phyloP scores from a whole-genome alignment of 2,797 vertebrate genomes.

The Eospalax fontanierii region DNA sequence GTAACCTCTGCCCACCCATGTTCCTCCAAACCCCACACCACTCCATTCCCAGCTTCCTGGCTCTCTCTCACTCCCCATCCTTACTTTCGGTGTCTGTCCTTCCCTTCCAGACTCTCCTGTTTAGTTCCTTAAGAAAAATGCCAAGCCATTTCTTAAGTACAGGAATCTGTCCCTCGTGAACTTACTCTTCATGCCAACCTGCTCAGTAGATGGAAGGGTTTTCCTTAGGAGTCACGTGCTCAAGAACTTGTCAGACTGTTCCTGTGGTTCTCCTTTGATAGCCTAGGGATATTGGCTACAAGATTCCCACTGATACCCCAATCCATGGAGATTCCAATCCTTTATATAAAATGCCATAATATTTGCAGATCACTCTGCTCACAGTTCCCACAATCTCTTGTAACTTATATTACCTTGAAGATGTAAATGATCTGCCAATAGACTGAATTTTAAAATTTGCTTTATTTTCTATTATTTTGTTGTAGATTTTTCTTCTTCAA shows the following conservation, averaged over 20 bases:
- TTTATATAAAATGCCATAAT: background rate
- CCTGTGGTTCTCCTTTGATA: background rate
- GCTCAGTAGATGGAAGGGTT: background rate
- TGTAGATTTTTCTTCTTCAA: background rate
- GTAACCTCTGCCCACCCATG: too few species aligned
- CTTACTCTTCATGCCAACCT: background rate
- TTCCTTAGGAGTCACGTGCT: background rate
- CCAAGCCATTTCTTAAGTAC: background rate
- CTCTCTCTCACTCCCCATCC: background rate
- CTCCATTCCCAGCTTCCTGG: background rate
- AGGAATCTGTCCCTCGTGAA: background rate
- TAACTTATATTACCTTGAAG: background rate
- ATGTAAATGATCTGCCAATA: background rate
- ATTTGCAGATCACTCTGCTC: background rate
- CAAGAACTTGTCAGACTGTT: background rate
- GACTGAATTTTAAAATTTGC: background rate
- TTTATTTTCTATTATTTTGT: background rate
- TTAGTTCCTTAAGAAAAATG: background rate
- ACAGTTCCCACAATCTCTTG: background rate
- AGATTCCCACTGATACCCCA: background rate
- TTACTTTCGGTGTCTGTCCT: background rate
- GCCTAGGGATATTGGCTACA: background rate
- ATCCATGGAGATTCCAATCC: background rate
- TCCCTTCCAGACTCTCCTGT: background rate
- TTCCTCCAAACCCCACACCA: background rate